phyloP scores from a whole-genome alignment of 2,888 invertebrate species.

The Hartigia nigra region DNA sequence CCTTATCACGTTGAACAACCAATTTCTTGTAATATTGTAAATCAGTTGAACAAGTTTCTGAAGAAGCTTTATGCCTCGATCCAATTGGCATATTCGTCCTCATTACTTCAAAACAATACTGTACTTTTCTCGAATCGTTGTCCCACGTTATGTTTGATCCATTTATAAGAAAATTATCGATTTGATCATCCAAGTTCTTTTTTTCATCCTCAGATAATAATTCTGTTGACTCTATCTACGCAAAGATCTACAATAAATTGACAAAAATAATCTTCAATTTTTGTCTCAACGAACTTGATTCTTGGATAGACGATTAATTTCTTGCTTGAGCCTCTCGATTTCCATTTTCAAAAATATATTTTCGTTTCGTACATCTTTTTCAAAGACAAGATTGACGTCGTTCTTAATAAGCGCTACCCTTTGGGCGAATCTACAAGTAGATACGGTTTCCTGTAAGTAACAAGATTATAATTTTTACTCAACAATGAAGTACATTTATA shows the following conservation, averaged over 20 bases:
- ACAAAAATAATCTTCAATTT: background rate
- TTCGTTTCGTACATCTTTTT: slow-evolving; percentile 64
- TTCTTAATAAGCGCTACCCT: slow-evolving; percentile 68
- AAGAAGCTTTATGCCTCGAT: slow-evolving; percentile 17
- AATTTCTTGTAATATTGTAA: slow-evolving; percentile 54
- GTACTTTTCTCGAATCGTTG: slow-evolving; percentile 54
- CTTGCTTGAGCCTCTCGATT: slow-evolving; percentile 60
- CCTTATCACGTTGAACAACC: slow-evolving; percentile 58
- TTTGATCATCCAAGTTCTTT: slow-evolving; percentile 41
- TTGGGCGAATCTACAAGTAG: slow-evolving; percentile 70
- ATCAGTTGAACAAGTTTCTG: slow-evolving; percentile 23
- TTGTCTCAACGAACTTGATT: background rate
- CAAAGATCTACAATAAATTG: slow-evolving; percentile 8
- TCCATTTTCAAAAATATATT: slow-evolving; percentile 64
- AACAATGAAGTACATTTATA: slow-evolving; percentile 32
- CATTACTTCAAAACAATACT: slow-evolving; percentile 54
- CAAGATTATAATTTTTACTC: slow-evolving; percentile 26
- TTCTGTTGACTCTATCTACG: slow-evolving; percentile 26
- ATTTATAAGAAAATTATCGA: slow-evolving; percentile 45
- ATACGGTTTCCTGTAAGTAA: slow-evolving; percentile 67
- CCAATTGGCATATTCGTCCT: slow-evolving; percentile 15
- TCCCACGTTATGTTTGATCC: slow-evolving; percentile 44
- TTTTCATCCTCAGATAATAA: slow-evolving; percentile 40
- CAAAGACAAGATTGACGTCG: slow-evolving; percentile 64
- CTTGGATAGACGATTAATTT: slow-evolving; percentile 39